These are phyloP conservation scores for Poecilia picta DNA, from an alignment of 2,797 vertebrate species.

Conservation along the genomic window DNA sequence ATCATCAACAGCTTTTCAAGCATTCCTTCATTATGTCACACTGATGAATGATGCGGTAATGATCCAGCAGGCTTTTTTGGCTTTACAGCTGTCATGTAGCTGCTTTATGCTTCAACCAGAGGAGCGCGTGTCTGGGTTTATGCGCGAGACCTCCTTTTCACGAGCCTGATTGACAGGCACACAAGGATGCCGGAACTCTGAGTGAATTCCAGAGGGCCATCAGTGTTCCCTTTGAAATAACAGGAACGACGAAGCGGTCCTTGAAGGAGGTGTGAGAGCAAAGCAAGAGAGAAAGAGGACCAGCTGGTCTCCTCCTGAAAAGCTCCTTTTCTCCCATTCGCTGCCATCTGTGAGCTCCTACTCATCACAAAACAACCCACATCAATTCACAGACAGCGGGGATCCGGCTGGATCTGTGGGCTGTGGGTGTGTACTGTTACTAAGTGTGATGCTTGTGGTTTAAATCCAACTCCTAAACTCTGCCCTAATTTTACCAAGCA, in stretches of 20 bases:
- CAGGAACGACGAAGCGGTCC: slow-evolving; percentile 54
- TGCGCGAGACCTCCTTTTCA: slow-evolving; percentile 28
- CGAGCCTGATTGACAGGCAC: slow-evolving; percentile 57
- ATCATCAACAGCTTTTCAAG: slow-evolving; percentile 65
- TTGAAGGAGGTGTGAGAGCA: slow-evolving; percentile 59
- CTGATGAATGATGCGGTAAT: slow-evolving; percentile 69
- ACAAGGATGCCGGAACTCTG: slow-evolving; percentile 58
- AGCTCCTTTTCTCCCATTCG: slow-evolving; percentile 49
- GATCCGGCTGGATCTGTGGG: slow-evolving; percentile 43
- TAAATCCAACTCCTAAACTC: slow-evolving; percentile 22
- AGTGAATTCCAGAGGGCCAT: slow-evolving; percentile 51
- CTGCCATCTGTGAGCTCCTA: slow-evolving; percentile 57
- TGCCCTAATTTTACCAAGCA: slow-evolving; percentile 20
- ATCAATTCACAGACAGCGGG: slow-evolving; percentile 48
- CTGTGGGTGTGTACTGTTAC: slow-evolving; percentile 15
- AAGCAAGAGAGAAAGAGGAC: slow-evolving; percentile 51
- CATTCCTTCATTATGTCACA: slow-evolving; percentile 66
- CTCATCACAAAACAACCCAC: slow-evolving; percentile 60
- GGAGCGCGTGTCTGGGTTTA: slow-evolving; percentile 14
- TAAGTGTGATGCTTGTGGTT: slow-evolving; percentile 21
- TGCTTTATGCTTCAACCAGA: slow-evolving; percentile 50
- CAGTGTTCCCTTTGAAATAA: slow-evolving; percentile 48
- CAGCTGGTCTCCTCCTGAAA: slow-evolving; percentile 69
- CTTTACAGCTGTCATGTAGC: slow-evolving; percentile 69
- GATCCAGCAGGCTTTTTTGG: slow-evolving; percentile 56